Evolutionary conservation across 2,113 vertebrate species (phyloP), one percentile per base, ranked within the genome.

Genomic region (Delphinapterus leucas): DNA sequence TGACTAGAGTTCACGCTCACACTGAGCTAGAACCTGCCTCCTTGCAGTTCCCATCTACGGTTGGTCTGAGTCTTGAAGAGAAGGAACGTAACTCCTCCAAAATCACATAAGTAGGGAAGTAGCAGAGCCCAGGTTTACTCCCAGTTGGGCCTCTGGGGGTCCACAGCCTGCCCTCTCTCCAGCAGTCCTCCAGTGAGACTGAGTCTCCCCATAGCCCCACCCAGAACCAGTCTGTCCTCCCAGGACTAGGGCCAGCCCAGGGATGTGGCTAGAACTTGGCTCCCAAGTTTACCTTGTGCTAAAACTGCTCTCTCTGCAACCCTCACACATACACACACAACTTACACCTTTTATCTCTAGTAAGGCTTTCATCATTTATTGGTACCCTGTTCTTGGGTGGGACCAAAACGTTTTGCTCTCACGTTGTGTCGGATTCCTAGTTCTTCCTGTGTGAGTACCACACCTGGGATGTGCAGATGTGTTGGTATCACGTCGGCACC

Each of bases 381-480:
- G 65, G 58, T 73, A 9, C 36, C 41, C 55, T 74, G 18, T 61
- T 86, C 86, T 96, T 58, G 81, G 93, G 79, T 89, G 63, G 74
- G 92, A 67, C 10, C 68, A 20, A 3, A 36, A 38, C 38, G 25
- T 68, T 61, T 2, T 47, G 68, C 23, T 80, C 26, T 49, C 17
- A 4, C 0, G 0, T 55, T 13, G 18, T 70, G 67, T 74, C 28
- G n/a, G 74, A 53, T 28, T 88, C 58, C 65, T n/a, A 0, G 95
- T 71, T 89, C 49, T 74, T 81, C 26, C 25, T 38, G 11, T 33
- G n/a, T 53, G 82, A 79, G 41, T 9, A 38, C 53, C 68, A 28
- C 93, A 76, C 71, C 95, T 97, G 93, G 61, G 81, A 18, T 93
- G 88, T 65, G 28, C 92, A 95, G 87, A 84, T 93, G 88, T 93